A percentile compares a stretch with the other conserved stretches of the same genome.
These are phyloP conservation scores for Drosophila falleni DNA, from an alignment of 2,888 invertebrate species.

Conservation along the genomic window DNA sequence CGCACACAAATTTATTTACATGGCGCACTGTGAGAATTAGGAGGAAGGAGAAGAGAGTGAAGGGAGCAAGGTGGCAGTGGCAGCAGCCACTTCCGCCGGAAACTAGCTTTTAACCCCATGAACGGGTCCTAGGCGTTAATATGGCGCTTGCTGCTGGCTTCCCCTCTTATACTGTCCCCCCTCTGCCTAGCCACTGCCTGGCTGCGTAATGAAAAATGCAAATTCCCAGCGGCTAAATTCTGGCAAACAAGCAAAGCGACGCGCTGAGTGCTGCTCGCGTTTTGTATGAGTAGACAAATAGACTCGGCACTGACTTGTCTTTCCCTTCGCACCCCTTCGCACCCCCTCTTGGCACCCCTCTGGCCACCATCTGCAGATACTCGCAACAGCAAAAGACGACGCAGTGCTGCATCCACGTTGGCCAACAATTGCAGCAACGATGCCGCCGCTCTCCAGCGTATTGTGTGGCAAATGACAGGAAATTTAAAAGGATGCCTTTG, in stretches of 20 bases:
- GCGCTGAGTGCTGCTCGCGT: conserved; percentile 66
- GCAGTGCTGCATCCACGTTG: conserved; percentile 41
- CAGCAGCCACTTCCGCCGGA: conserved; percentile 82
- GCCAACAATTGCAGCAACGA: conserved; percentile 69
- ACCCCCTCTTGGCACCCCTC: no score
- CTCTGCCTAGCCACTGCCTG: conserved; percentile 39
- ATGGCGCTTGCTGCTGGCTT: conserved; percentile 61
- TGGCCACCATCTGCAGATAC: background rate
- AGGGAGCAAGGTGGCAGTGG: conserved; percentile 60
- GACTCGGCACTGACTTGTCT: conserved; percentile 64
- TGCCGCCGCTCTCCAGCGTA: conserved; percentile 74
- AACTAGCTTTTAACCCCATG: conserved; percentile 82
- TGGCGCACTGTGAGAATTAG: conserved; percentile 36
- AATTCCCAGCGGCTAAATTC: conserved; percentile 84
- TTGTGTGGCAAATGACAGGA: conserved; percentile 82
- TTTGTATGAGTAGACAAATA: conserved; percentile 68
- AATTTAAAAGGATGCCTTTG: conserved; percentile 82
- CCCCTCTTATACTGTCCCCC: background rate
- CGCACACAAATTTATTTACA: conserved; percentile 80
- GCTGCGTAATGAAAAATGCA: conserved; percentile 84
- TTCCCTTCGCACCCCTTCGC: background rate
- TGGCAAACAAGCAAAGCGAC: conserved; percentile 82
- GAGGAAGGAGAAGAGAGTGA: background rate
- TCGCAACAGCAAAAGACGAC: conserved; percentile 14
- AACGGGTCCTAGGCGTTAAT: conserved; percentile 79